Percentiles rank a stretch among this genome's conserved stretches.
Evolutionary conservation across 2,113 vertebrate species (phyloP).

Genomic region (Zosterops japonicus): DNA sequence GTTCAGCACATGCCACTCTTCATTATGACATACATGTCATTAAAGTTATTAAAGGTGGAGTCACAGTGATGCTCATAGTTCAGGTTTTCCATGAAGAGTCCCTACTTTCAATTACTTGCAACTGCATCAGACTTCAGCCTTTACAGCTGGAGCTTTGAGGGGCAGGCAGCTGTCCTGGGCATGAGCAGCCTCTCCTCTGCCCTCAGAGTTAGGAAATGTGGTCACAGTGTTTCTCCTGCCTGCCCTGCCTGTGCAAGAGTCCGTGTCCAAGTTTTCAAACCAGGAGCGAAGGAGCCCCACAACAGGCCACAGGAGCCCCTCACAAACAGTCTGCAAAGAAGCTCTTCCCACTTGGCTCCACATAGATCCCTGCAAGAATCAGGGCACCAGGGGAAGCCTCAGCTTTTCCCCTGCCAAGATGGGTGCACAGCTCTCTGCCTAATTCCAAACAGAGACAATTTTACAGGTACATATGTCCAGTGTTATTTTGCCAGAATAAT

Average conservation of each 20-base stretch:
- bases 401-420: neutral
- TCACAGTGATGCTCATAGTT: neutral
- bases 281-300: neutral
- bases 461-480: neutral
- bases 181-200: neutral
- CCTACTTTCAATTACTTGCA: neutral
- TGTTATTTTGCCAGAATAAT: neutral
- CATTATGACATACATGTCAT: neutral
- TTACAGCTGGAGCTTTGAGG: neutral
- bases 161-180: neutral
- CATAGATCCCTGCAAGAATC: fast-evolving
- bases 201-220: fast-evolving
- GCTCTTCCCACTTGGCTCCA: neutral
- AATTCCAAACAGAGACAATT: neutral
- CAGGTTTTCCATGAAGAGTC: conserved; percentile 31
- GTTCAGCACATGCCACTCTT: conserved; percentile 28
- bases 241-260: neutral
- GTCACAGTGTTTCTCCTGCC: neutral
- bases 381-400: neutral
- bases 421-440: neutral
- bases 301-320: neutral
- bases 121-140: neutral
- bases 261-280: neutral
- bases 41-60: conserved; percentile 48
- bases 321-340: neutral